Base-by-base conservation (phyloP, 2,113 vertebrate genomes). In the Salvelinus namaycush region DNA sequence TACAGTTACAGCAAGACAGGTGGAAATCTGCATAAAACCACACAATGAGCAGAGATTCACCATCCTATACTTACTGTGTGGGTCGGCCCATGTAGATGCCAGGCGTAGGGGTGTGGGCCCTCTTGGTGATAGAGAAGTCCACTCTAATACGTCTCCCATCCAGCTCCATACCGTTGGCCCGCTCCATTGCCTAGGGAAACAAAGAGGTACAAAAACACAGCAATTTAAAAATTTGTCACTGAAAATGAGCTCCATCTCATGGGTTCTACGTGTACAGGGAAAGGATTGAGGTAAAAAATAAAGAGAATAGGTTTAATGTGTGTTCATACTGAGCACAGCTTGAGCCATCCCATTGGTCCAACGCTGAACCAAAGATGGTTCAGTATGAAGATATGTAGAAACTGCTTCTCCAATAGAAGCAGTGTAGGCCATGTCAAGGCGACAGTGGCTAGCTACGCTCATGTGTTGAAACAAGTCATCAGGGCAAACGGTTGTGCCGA, bases 21-120 rank as follows among this genome's bases (percentile, higher is more conserved):
- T 18, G 51, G 4, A 54, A 16, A 16, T 54, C 51, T 16, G 16
- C 51, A 54, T 18, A 54, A 18, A 16, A 16, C 51, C 8, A 44
- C 8, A 44, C 39, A 1, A 44, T 11, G 9, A 44, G 5, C 51
- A 14, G 16, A 13, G 8, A 8, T 49, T 48, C 13, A 62, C 18
- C 29, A 70, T n/a, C 16, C 59, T 77, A 44, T 54, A 70, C 84
- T 85, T 83, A 99, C 97, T 97, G 95, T 70, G 96, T 96, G 80
- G 95, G 95, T 73, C 95, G 93, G 85, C 96, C 96, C 97, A 98
- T 97, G 88, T 97, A 97, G 84, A 97, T 97, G 87, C 96, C 96
- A 26, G 96, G 96, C 16, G 96, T 98, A 65, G 96, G 96, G 2
- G 96, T 97, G 84, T 98, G 97, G 0, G 96, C 92, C 84, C 96